phyloP scores from a whole-genome alignment of 2,113 vertebrate genomes.

The Cryptomyrus ogoouensis region DNA sequence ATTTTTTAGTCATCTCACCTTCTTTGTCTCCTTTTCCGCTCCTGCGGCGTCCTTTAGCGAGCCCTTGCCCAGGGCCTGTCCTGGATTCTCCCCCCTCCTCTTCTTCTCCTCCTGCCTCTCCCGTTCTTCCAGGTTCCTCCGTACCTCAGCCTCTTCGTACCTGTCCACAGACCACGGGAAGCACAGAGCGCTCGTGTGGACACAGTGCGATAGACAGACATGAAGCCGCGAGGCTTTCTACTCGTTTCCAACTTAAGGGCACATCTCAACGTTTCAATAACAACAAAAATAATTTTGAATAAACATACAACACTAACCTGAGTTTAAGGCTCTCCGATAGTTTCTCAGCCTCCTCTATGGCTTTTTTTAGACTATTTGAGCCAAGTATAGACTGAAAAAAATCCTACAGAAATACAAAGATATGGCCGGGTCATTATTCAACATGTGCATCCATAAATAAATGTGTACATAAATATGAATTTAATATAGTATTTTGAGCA shows the following conservation, averaged over 20 bases:
- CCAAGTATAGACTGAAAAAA: conserved; percentile 84
- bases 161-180: conserved; percentile 46
- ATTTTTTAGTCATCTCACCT: conserved; percentile 41
- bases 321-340: conserved; percentile 95
- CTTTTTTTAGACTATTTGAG: conserved; percentile 82
- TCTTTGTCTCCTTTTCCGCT: conserved; percentile 69
- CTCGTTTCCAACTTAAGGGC: neutral
- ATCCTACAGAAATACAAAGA: conserved; percentile 60
- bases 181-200: neutral
- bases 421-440: neutral
- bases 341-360: conserved; percentile 94
- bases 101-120: conserved; percentile 80
- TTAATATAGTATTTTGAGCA: neutral
- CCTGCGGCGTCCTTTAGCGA: conserved; percentile 58
- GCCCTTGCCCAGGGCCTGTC: conserved; percentile 44
- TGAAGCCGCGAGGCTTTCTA: neutral
- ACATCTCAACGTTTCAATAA: neutral
- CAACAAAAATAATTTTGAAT: neutral
- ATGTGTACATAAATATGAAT: neutral
- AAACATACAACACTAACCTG: conserved; percentile 46
- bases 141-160: conserved; percentile 93
- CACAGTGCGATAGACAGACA: too few relatives aligned
- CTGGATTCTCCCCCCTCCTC: conserved; percentile 64
- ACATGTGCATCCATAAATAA: neutral
- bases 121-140: conserved; percentile 86